phyloP scores from a whole-genome alignment of 2,888 invertebrate species.

The Oligia latruncula region DNA sequence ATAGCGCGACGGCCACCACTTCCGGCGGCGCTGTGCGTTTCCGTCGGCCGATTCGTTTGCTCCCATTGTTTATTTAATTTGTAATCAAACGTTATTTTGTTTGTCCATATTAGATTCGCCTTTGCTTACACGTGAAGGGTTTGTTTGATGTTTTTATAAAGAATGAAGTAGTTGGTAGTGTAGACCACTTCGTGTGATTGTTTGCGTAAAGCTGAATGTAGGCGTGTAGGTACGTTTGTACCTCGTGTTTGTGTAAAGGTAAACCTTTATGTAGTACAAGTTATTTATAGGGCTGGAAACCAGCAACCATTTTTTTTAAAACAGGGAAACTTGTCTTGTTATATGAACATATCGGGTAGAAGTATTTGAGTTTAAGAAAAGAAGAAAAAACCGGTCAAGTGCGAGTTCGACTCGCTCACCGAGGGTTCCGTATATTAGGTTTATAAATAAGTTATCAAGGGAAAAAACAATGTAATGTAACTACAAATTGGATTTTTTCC shows the following conservation, averaged over 20 bases:
- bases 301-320: not conserved
- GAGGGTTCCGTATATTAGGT: too few species aligned
- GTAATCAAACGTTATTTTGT: constrained; percentile 72
- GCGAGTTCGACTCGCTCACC: too few species aligned
- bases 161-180: constrained; percentile 25
- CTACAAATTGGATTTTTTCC: too few species aligned
- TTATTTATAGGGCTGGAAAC: too few species aligned
- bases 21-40: constrained; percentile 71
- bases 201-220: not conserved
- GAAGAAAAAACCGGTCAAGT: too few species aligned
- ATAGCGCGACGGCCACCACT: constrained; percentile 71
- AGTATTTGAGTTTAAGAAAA: not conserved
- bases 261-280: too few species aligned
- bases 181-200: constrained; percentile 1
- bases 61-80: constrained; percentile 78
- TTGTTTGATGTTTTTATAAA: constrained; percentile 51
- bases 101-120: constrained; percentile 48
- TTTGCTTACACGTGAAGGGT: constrained; percentile 49
- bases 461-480: too few species aligned
- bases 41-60: constrained; percentile 71
- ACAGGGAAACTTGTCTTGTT: not conserved
- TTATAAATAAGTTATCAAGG: too few species aligned
- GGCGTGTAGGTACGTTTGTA: not conserved
- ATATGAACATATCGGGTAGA: not conserved
- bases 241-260: not conserved